Base-by-base conservation (phyloP, 2,888 invertebrate genomes). In the Drosophila mimetica region DNA sequence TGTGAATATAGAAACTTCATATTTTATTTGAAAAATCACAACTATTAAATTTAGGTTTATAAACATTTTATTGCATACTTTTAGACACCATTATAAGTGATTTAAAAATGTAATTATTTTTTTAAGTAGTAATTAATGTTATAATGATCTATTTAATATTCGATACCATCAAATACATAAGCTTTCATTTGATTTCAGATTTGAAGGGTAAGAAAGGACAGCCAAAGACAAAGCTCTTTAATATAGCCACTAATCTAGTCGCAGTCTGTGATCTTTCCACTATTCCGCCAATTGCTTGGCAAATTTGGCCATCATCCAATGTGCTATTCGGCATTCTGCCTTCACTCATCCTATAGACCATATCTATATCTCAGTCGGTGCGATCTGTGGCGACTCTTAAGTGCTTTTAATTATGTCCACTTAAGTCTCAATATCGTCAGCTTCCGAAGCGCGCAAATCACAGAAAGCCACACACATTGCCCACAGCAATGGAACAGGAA, bases 361-460 rank as follows among this genome's bases (percentile, higher is more conserved):
- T 34, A 18, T 44, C 44, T 30, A 18, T 44, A 58, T 59, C 42
- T 50, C 48, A 32, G 61, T 39, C 13, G 39, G 41, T 44, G 44
- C 51, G 30, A 51, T 64, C 65, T 42, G 34, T 16, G 71, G 44
- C 58, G 75, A 69, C 78, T 70, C 46, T 82, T 82, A 86, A 82
- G 82, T 82, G 87, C 87, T 85, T 80, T 86, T 86, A 82, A 82
- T 86, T 86, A 84, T 86, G 82, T 86, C 76, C 82, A 82, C 85
- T 82, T 82, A 77, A 86, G 78, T 61, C 76, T 73, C 76, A 84
- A 82, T 84, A 78, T 81, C 51, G 79, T 66, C 84, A 78, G 81
- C 84, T 78, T 80, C 76, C 82, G 84, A 82, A 76, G 66, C 65
- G 63, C 54, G 81, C 86, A 82, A 86, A 82, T 86, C 81, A 78